Conservation (phyloP, 2,797 vertebrate genomes). For the Champsocephalus gunnari region DNA sequence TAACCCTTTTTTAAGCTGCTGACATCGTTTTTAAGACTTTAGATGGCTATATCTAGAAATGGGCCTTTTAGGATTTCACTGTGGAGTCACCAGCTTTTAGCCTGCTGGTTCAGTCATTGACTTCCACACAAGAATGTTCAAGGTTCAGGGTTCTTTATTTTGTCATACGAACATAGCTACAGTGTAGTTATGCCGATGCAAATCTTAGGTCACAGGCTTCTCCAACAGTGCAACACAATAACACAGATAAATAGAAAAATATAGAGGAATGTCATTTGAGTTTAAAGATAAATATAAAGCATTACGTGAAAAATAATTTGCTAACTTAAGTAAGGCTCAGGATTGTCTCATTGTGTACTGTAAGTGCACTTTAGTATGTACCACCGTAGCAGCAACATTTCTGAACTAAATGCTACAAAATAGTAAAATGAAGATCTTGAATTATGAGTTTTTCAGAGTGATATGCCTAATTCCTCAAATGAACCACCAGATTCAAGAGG, state of each 20-base stretch:
- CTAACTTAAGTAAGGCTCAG: not conserved
- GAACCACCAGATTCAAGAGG: not conserved
- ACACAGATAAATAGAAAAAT: too few species aligned
- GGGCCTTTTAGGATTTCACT: not conserved
- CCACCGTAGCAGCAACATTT: not conserved
- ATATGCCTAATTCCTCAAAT: not conserved
- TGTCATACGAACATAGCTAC: too few species aligned
- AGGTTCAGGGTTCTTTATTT: too few species aligned
- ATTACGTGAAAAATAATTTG: not conserved
- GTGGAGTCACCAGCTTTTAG: not conserved
- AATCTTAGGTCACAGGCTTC: too few species aligned
- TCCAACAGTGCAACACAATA: too few species aligned
- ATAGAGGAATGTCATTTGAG: not conserved
- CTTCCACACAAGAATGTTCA: not conserved
- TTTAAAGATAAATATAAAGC: not conserved
- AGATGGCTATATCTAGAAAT: not conserved
- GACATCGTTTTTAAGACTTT: not conserved
- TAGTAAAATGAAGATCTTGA: not conserved
- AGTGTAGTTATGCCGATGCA: too few species aligned
- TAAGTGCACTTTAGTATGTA: not conserved
- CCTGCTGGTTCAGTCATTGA: not conserved
- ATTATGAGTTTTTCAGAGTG: not conserved
- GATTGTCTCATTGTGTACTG: not conserved
- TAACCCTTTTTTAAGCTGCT: not conserved
- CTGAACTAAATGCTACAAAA: conserved; percentile 4